These are phyloP conservation scores for Melanotaenia parkinsoni DNA, from an alignment of 2,797 vertebrate species.

Conservation along the genomic window DNA sequence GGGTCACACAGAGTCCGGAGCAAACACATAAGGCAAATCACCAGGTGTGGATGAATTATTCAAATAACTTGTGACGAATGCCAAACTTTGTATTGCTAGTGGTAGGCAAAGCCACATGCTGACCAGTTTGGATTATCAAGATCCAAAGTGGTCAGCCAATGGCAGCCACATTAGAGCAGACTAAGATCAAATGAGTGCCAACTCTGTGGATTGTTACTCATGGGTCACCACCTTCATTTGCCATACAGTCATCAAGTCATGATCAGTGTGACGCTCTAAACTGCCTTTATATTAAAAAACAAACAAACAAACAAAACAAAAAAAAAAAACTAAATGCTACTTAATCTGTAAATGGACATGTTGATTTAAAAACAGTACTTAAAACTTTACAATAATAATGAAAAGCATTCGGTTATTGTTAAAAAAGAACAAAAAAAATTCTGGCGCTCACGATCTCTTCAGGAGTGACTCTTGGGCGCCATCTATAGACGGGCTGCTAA, in stretches of 20 bases:
- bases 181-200: slow-evolving; percentile 29
- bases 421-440: too few species aligned
- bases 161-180: slow-evolving; percentile 26
- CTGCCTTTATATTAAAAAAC: too few species aligned
- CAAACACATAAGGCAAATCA: background rate
- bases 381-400: background rate
- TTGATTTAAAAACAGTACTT: background rate
- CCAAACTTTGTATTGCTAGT: slow-evolving; percentile 27
- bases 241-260: background rate
- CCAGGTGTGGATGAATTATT: slow-evolving; percentile 21
- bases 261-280: background rate
- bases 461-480: slow-evolving; percentile 32
- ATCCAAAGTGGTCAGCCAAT: slow-evolving; percentile 38
- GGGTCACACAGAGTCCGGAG: background rate
- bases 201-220: background rate
- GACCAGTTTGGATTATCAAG: slow-evolving; percentile 56
- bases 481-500: slow-evolving; percentile 35
- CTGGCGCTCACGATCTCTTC: background rate
- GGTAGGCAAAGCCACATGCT: slow-evolving; percentile 29
- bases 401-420: too few species aligned
- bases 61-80: slow-evolving; percentile 12
- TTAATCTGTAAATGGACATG: background rate
- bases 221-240: too few species aligned
- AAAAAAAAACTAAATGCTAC: too few species aligned
- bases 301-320: too few species aligned